phyloP scores from a whole-genome alignment of 2,888 invertebrate genomes.

The Pemphredon lugubris region DNA sequence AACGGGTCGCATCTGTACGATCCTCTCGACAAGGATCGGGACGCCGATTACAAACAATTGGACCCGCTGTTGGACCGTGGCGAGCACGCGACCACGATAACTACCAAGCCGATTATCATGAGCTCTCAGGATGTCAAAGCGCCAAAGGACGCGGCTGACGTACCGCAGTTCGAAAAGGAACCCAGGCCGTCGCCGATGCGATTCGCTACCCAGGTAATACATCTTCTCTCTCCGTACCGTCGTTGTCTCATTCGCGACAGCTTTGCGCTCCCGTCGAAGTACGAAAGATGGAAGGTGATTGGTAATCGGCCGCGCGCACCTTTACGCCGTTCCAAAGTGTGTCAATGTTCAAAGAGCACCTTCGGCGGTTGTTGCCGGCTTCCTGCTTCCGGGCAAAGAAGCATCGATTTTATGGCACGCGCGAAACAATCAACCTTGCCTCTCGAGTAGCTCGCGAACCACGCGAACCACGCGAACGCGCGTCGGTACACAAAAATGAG shows the following conservation, averaged over 20 bases:
- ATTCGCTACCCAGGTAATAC: conserved; percentile 55
- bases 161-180: conserved; percentile 59
- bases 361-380: conserved; percentile 9
- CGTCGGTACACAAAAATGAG: too few relatives aligned
- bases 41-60: conserved; percentile 73
- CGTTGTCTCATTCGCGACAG: not conserved
- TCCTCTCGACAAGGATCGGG: conserved; percentile 63
- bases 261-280: not conserved
- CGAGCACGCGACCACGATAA: conserved; percentile 23
- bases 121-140: conserved; percentile 59
- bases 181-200: conserved; percentile 22
- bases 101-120: conserved; percentile 52
- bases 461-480: too few relatives aligned
- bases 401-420: not conserved
- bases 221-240: not conserved
- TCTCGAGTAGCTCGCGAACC: too few relatives aligned
- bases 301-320: not conserved
- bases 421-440: not conserved
- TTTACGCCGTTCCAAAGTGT: conserved; percentile 3
- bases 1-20: conserved; percentile 72
- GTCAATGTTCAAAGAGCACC: conserved; percentile 12
- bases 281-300: not conserved
- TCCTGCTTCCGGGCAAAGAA: conserved; percentile 1
- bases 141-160: conserved; percentile 29
- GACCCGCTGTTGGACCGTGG: conserved; percentile 70